A percentile compares a stretch with the other conserved stretches of the same genome.
Evolutionary conservation across 2,113 vertebrate genomes (phyloP).

Genomic region (Illadopsis cleaveri): DNA sequence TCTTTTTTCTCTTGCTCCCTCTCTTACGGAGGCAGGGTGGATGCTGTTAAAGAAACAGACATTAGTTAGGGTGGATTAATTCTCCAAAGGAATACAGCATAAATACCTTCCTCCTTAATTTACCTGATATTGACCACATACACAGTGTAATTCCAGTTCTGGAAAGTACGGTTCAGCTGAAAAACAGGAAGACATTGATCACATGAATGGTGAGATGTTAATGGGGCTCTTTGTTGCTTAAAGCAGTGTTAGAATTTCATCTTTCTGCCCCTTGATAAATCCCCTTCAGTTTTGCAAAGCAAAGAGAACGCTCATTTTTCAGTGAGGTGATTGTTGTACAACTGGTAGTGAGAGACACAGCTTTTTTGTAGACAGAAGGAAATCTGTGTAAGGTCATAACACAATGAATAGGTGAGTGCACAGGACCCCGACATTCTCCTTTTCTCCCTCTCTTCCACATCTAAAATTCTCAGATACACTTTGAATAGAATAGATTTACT

Average conservation of each 20-base stretch:
- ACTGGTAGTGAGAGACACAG: neutral
- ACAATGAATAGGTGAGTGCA: neutral
- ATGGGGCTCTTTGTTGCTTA: neutral
- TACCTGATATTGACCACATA: conserved; percentile 87
- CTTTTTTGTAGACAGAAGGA: neutral
- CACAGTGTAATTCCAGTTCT: conserved; percentile 85
- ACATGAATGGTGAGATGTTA: neutral
- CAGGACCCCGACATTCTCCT: neutral
- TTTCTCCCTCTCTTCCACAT: neutral
- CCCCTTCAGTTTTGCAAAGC: neutral
- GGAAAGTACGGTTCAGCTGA: conserved; percentile 89
- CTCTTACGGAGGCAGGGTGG: conserved; percentile 19
- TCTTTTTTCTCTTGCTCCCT: conserved; percentile 72
- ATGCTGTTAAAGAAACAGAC: conserved; percentile 63
- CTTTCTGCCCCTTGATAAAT: neutral
- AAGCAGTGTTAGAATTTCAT: neutral
- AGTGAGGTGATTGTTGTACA: neutral
- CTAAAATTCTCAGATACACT: neutral
- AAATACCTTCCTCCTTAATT: conserved; percentile 16
- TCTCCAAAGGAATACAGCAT: neutral
- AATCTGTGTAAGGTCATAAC: neutral
- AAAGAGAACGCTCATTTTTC: neutral
- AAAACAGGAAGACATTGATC: conserved; percentile 67
- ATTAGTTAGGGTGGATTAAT: neutral
- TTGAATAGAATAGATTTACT: neutral